These are phyloP conservation scores for Gymnocephalus cernua DNA, from an alignment of 2,113 vertebrate species.

Conservation along the genomic window DNA sequence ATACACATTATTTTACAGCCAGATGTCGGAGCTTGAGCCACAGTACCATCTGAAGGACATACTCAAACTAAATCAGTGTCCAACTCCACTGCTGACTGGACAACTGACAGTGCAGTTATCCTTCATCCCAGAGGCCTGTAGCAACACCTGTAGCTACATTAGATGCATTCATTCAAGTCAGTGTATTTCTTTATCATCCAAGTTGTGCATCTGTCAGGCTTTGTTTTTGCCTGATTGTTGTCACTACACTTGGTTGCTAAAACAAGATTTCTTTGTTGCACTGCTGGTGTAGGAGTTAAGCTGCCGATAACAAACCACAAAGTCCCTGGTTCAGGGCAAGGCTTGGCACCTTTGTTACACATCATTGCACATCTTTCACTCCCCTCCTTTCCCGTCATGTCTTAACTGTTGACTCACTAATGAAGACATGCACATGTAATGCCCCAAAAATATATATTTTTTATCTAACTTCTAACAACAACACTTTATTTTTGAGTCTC, in stretches of 20 bases:
- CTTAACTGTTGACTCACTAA: neutral
- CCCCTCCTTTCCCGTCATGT: neutral
- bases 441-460: too few relatives aligned
- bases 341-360: too few relatives aligned
- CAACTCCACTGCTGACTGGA: neutral
- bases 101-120: conserved; percentile 16
- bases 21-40: conserved; percentile 32
- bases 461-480: neutral
- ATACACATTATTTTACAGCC: conserved; percentile 33
- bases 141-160: neutral
- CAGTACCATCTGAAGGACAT: conserved; percentile 15
- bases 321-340: neutral
- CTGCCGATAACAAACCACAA: neutral
- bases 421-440: neutral
- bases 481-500: neutral
- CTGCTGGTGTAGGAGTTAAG: neutral
- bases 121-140: neutral
- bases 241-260: neutral
- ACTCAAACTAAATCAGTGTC: neutral
- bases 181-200: neutral
- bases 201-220: neutral
- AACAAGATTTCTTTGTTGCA: neutral
- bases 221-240: neutral
- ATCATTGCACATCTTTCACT: neutral
- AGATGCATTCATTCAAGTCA: neutral